Conservation (phyloP, 2,113 vertebrate species). For the Tonatia bakeri region DNA sequence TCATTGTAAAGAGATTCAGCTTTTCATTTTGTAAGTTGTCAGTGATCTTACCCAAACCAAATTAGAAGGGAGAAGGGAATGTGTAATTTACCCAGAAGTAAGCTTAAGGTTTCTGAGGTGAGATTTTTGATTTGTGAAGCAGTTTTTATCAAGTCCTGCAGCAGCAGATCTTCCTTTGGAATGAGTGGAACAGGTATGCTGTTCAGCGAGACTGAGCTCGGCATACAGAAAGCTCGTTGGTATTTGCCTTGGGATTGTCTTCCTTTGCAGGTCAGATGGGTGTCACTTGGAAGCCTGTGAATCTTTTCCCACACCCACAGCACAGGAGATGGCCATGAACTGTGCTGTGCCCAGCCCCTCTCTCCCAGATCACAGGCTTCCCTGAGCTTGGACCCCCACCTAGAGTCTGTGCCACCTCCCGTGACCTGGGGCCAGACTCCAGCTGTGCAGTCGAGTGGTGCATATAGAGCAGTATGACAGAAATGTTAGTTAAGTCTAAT, state of each 20-base stretch:
- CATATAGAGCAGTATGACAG: background rate
- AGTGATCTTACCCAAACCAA: background rate
- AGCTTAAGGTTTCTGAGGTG: background rate
- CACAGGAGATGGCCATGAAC: background rate
- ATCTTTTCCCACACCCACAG: background rate
- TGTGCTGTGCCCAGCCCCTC: background rate
- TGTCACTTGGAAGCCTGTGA: background rate
- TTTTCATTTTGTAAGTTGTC: background rate
- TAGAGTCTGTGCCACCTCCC: rapidly evolving
- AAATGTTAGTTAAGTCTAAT: background rate
- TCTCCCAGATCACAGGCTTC: too few species aligned
- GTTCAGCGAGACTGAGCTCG: background rate
- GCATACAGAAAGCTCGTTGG: background rate
- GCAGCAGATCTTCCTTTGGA: background rate
- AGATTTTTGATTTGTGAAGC: background rate
- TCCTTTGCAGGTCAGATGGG: background rate
- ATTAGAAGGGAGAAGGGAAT: background rate
- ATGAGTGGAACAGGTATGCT: background rate
- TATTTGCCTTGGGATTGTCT: background rate
- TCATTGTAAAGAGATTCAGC: background rate
- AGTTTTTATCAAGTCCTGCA: background rate
- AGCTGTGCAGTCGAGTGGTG: rapidly evolving
- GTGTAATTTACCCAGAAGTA: background rate
- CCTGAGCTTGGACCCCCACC: background rate
- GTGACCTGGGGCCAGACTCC: background rate